Base-by-base conservation (phyloP, 37 sponge, comb jelly and placozoan species). In the Dysidea cf. avara region DNA sequence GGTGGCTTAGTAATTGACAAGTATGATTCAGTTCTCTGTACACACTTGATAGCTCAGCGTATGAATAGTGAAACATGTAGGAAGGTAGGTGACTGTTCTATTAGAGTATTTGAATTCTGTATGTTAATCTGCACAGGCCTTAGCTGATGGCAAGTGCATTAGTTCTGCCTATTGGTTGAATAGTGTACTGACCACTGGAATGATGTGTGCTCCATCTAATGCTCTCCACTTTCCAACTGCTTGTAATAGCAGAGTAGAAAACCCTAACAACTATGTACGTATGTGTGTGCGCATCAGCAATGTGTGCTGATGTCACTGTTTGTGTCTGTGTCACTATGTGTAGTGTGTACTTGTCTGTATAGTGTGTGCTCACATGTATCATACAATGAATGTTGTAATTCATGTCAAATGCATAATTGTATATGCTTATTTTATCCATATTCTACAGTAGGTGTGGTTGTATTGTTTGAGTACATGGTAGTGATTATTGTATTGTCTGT, bases 101-200 rank as follows among this genome's bases (percentile, higher is more conserved):
- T n/a, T n/a, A n/a, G n/a, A n/a, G n/a, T n/a, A n/a, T n/a, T n/a
- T n/a, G n/a, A n/a, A n/a, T n/a, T n/a, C n/a, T n/a, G n/a, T n/a
- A n/a, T n/a, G n/a, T n/a, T 58, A 31, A n/a, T 58, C 64, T 68
- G 43, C 60, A 30, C 72, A 91, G 86, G 97, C 97, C 6, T 73
- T 83, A 17, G 60, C 32, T 13, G 97, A 86, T 40, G 78, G 85
- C 9, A 96, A 96, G 80, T 90, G 86, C 46, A 88, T 92, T 18
- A 83, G 90, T 1, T 82, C 91, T 73, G 93, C 93, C 17, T 83
- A 92, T 67, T 96, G 97, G 97, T 82, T 96, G 62, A 96, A 96
- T 57, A 93, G 92, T 76, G 87, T 96, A 13, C 85, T 96, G 25
- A 68, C 78, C 22, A 61, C 75, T 0, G 78, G 75, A 53, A 86